Conservation (phyloP, 2,797 vertebrate species). For the Buceros bicornis region DNA sequence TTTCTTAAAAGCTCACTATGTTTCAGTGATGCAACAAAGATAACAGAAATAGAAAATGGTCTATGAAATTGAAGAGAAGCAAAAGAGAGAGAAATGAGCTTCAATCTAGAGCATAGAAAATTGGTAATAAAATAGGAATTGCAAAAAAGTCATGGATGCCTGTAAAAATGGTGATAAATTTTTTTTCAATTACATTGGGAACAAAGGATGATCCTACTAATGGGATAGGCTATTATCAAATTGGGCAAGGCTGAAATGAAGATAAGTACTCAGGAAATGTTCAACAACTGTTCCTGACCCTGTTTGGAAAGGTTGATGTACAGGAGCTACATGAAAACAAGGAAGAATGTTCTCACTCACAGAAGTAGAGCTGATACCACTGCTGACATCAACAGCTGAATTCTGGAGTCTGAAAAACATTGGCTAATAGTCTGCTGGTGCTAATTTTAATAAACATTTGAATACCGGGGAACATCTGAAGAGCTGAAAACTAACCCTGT, state of each 20-base stretch:
- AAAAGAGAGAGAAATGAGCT: background rate
- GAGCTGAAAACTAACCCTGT: background rate
- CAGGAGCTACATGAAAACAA: background rate
- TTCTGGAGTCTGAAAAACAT: background rate
- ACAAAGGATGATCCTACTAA: background rate
- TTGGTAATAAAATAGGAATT: background rate
- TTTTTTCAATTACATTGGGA: background rate
- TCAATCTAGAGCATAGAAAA: background rate
- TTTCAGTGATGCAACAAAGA: background rate
- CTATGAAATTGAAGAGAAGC: background rate
- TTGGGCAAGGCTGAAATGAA: background rate
- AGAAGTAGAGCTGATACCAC: background rate
- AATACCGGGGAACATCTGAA: background rate
- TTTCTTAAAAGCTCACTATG: background rate
- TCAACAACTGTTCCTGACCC: background rate
- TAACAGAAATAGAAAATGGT: background rate
- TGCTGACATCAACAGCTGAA: background rate
- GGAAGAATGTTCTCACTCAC: background rate
- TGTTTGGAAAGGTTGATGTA: background rate
- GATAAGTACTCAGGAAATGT: background rate
- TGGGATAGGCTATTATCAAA: background rate
- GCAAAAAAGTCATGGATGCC: background rate
- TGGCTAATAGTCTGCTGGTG: background rate
- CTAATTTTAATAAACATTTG: background rate
- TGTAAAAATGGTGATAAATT: background rate